phyloP scores from a whole-genome alignment of 1,140 invertebrate species.

The Drosophila miranda region DNA sequence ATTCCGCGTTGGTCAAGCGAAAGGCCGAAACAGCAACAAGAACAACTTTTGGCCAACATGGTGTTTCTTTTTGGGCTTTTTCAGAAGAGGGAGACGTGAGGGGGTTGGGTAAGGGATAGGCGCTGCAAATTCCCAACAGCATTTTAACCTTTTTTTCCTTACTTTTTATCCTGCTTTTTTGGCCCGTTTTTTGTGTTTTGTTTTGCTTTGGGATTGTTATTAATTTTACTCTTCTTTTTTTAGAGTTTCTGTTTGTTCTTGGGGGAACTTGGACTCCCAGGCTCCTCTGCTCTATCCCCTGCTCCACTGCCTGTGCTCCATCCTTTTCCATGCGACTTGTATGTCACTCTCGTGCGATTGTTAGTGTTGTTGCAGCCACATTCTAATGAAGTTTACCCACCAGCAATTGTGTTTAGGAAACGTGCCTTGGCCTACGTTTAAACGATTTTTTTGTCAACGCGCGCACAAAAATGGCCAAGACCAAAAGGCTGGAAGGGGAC shows the following conservation, averaged over 20 bases:
- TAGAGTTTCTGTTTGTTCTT: constrained; percentile 56
- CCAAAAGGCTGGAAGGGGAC: background rate
- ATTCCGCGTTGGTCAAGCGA: constrained; percentile 77
- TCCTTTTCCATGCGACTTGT: constrained; percentile 55
- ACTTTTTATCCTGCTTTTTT: constrained; percentile 65
- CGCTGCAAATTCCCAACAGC: constrained; percentile 61
- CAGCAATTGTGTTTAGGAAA: constrained; percentile 81
- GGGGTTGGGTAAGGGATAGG: background rate
- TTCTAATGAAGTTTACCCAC: constrained; percentile 81
- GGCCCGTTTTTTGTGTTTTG: constrained; percentile 21
- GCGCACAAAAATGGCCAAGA: constrained; percentile 65
- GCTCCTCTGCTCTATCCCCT: no score
- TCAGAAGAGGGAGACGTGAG: background rate
- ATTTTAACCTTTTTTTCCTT: constrained; percentile 35
- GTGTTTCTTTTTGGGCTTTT: constrained; percentile 70
- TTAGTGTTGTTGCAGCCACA: constrained; percentile 57
- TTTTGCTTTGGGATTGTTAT: constrained; percentile 40
- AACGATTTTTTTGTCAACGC: constrained; percentile 80
- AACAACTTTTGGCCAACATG: constrained; percentile 72
- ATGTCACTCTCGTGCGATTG: constrained; percentile 71
- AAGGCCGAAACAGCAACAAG: constrained; percentile 52
- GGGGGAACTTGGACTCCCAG: constrained; percentile 20
- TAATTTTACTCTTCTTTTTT: constrained; percentile 41
- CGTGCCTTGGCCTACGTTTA: constrained; percentile 79
- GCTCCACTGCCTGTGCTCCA: constrained; percentile 8